Percentiles rank a stretch among this genome's conserved stretches.
Evolutionary conservation across 2,888 invertebrate species (phyloP).

Genomic region (Eilema caniola): DNA sequence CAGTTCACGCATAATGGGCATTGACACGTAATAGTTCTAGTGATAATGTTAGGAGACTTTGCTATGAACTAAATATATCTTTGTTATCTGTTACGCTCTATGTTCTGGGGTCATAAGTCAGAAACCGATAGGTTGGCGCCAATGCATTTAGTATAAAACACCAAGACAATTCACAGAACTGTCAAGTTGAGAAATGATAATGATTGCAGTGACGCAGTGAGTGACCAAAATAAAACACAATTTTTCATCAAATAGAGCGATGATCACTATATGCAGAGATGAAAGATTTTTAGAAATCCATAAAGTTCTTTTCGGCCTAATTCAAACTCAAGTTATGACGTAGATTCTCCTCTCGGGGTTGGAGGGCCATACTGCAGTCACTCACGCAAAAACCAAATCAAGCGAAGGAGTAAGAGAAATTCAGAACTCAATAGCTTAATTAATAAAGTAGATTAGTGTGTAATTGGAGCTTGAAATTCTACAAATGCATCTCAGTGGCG

Average conservation of each 20-base stretch:
- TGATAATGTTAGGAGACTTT: constrained; percentile 11
- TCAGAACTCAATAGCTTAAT: neutral
- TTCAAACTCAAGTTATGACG: no score
- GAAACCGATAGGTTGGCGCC: neutral
- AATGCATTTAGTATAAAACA: neutral
- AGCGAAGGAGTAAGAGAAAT: no score
- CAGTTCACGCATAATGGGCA: constrained; percentile 15
- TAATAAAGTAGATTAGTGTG: neutral
- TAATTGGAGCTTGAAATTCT: neutral
- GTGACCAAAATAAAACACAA: no score
- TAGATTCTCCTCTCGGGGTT: no score
- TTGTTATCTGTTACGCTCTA: neutral
- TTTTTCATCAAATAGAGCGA: no score
- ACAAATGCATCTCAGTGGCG: neutral
- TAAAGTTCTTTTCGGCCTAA: no score
- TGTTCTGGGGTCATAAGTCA: neutral
- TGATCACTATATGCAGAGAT: no score
- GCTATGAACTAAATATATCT: constrained; percentile 8
- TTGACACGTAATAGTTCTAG: neutral
- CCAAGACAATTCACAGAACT: neutral
- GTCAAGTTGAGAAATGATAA: neutral
- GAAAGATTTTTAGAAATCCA: no score
- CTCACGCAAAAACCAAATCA: no score
- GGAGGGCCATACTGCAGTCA: no score
- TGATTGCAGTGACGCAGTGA: neutral